A percentile compares a stretch with the other conserved stretches of the same genome.
Conservation (phyloP, 2,113 vertebrate species). For the Apteryx mantelli region DNA sequence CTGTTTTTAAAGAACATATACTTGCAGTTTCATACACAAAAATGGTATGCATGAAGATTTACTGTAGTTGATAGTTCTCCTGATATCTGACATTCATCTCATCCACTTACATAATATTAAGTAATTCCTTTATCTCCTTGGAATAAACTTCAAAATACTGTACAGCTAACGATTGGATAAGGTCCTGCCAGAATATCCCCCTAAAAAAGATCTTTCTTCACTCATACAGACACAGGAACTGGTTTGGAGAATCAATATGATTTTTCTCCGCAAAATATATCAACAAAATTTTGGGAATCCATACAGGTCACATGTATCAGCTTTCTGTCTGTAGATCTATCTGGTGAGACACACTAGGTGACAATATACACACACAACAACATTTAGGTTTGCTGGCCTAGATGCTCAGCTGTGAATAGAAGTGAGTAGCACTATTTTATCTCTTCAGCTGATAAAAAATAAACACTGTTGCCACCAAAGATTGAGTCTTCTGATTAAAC, state of each 20-base stretch:
- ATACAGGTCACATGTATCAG: not conserved
- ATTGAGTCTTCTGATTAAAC: not conserved
- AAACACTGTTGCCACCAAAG: not conserved
- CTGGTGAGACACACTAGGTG: not conserved
- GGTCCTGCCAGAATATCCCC: not conserved
- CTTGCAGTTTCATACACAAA: not conserved
- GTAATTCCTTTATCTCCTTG: not conserved
- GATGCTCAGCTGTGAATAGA: not conserved
- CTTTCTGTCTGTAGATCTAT: not conserved
- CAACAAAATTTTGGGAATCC: not conserved
- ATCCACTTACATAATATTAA: not conserved
- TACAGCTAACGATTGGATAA: not conserved
- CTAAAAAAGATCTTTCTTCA: not conserved
- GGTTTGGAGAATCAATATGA: accelerated
- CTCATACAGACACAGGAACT: not conserved
- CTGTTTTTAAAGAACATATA: not conserved
- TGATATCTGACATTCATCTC: not conserved
- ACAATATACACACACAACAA: not conserved
- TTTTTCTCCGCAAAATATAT: not conserved
- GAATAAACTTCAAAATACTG: not conserved
- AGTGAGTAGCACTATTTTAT: not conserved
- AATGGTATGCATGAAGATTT: not conserved
- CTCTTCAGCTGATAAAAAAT: not conserved
- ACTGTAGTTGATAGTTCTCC: not conserved
- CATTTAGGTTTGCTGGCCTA: not conserved